phyloP scores from a whole-genome alignment of 2,113 vertebrate species.

The Solea solea region DNA sequence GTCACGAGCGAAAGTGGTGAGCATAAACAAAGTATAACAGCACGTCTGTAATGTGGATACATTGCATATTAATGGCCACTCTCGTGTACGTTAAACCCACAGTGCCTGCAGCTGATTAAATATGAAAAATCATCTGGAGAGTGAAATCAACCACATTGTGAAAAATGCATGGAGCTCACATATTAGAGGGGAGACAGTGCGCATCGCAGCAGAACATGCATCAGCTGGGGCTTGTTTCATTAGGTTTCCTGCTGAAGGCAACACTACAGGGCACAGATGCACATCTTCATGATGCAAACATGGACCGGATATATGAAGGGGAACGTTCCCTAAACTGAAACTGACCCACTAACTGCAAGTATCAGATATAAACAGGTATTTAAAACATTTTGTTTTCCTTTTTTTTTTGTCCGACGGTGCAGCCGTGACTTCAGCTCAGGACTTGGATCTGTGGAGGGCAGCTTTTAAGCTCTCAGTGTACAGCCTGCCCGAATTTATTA shows the following conservation, averaged over 20 bases:
- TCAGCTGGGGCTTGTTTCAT: slow-evolving; percentile 7
- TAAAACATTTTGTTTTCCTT: too few relatives aligned
- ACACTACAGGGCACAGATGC: slow-evolving; percentile 38
- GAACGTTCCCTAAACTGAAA: too few relatives aligned
- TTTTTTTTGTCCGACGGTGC: too few relatives aligned
- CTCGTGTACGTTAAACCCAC: slow-evolving; percentile 41
- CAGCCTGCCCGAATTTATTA: too few relatives aligned
- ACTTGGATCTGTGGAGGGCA: too few relatives aligned
- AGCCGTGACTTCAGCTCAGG: too few relatives aligned
- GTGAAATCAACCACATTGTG: slow-evolving; percentile 62
- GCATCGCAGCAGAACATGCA: slow-evolving; percentile 28
- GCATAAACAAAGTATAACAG: not conserved
- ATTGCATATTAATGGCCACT: slow-evolving; percentile 46
- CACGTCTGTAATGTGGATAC: slow-evolving; percentile 9
- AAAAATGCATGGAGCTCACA: slow-evolving; percentile 62
- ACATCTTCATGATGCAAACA: too few relatives aligned
- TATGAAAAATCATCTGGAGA: slow-evolving; percentile 59
- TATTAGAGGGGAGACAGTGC: slow-evolving; percentile 30
- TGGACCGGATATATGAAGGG: too few relatives aligned
- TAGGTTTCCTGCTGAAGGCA: slow-evolving; percentile 11
- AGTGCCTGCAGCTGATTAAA: slow-evolving; percentile 63
- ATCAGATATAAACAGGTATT: not conserved
- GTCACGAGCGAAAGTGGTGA: too few relatives aligned
- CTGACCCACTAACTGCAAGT: not conserved
- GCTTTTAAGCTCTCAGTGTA: too few relatives aligned